phyloP scores from a whole-genome alignment of 2,797 vertebrate species.

The Pangasius macronema region DNA sequence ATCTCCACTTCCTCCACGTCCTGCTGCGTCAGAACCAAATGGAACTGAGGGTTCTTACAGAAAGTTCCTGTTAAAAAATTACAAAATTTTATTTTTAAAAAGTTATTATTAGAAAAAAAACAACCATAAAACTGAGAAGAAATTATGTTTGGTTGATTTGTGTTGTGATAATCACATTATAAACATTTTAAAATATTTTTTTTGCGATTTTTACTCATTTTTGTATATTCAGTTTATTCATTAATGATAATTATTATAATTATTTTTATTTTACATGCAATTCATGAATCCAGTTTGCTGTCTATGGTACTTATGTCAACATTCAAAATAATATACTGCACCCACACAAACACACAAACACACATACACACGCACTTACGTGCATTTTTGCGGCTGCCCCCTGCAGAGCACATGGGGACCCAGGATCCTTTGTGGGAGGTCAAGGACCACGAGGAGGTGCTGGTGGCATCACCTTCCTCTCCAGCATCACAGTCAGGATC shows the following conservation, averaged over 20 bases:
- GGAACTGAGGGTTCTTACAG: constrained; percentile 80
- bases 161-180: no score
- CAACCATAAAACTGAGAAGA: neutral
- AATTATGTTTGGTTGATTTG: neutral
- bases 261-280: neutral
- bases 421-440: constrained; percentile 74
- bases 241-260: neutral
- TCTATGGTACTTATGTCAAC: neutral
- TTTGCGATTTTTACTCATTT: neutral
- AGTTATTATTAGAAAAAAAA: neutral
- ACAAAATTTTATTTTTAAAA: neutral
- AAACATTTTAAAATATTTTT: neutral
- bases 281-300: neutral
- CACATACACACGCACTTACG: constrained; percentile 59
- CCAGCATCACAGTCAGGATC: constrained; percentile 68
- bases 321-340: neutral
- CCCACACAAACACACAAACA: neutral
- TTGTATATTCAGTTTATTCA: neutral
- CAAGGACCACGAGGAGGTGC: constrained; percentile 66
- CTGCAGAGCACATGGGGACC: constrained; percentile 74
- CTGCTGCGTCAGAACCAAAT: constrained; percentile 70
- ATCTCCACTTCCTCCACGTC: constrained; percentile 61
- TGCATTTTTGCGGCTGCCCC: constrained; percentile 71
- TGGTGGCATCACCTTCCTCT: constrained; percentile 30
- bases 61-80: constrained; percentile 67